phyloP scores from a whole-genome alignment of 2,888 invertebrate species.

The Dione juno region DNA sequence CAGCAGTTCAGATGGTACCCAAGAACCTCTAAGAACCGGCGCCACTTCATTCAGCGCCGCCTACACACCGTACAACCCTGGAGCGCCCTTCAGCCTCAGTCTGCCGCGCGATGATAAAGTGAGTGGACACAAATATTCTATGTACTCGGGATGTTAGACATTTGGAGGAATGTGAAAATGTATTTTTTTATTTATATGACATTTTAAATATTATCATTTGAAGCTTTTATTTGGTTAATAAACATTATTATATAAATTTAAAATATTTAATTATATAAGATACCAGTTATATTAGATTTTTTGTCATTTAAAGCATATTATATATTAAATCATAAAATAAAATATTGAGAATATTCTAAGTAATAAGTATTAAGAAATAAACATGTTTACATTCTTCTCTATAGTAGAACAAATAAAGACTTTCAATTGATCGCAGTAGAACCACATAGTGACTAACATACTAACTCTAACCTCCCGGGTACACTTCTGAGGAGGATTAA shows the following conservation, averaged over 20 bases:
- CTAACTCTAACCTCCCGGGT: slow-evolving; percentile 71
- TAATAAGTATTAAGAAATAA: not conserved
- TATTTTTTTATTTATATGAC: not conserved
- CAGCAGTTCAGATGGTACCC: slow-evolving; percentile 80
- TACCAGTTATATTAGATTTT: too few relatives aligned
- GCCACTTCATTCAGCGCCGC: slow-evolving; percentile 67
- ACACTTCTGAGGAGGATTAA: slow-evolving; percentile 73
- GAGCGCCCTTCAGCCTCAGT: slow-evolving; percentile 88
- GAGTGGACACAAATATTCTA: slow-evolving; percentile 49
- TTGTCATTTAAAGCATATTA: too few relatives aligned
- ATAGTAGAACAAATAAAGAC: not conserved
- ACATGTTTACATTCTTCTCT: slow-evolving; percentile 13
- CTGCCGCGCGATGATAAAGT: slow-evolving; percentile 86
- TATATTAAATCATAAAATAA: too few relatives aligned
- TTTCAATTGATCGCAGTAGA: slow-evolving; percentile 27
- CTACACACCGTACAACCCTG: slow-evolving; percentile 46
- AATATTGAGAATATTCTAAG: too few relatives aligned
- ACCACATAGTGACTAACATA: slow-evolving; percentile 61
- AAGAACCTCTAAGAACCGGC: slow-evolving; percentile 48
- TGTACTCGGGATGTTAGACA: slow-evolving; percentile 66
- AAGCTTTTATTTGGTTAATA: too few relatives aligned
- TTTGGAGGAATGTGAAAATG: slow-evolving; percentile 36
- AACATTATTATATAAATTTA: too few relatives aligned
- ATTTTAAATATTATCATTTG: not conserved
- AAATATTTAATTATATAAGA: too few relatives aligned